Percentiles rank a stretch among this genome's conserved stretches.
Conservation (phyloP, 2,113 vertebrate genomes). For the Crocuta crocuta region DNA sequence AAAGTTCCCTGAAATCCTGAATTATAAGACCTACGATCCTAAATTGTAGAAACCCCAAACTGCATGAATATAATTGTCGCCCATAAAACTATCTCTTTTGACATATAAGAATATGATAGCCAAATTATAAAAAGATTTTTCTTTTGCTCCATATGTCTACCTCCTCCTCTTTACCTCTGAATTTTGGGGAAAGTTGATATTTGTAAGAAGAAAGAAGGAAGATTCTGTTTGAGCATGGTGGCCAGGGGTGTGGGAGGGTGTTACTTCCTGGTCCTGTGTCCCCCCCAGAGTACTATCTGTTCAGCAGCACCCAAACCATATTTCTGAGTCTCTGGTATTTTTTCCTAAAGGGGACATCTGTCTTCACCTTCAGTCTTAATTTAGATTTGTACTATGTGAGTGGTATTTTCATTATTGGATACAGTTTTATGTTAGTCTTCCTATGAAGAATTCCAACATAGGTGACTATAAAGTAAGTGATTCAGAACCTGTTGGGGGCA, state of each 20-base stretch:
- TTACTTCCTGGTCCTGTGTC: background rate
- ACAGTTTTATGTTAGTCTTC: background rate
- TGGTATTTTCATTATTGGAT: constrained; percentile 7
- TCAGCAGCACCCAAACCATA: background rate
- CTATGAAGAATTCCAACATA: background rate
- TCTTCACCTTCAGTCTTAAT: background rate
- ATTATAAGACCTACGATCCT: background rate
- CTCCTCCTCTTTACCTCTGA: background rate
- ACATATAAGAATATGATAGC: background rate
- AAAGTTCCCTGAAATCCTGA: background rate
- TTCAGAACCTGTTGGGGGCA: background rate
- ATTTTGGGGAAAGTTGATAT: background rate
- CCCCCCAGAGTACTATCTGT: background rate
- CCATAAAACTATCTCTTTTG: background rate
- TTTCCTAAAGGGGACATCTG: background rate
- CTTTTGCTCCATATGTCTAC: background rate
- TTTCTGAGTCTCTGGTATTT: background rate
- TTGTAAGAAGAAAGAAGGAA: background rate
- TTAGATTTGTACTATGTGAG: background rate
- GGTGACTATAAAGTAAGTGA: background rate
- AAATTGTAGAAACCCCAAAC: background rate
- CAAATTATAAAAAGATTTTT: background rate
- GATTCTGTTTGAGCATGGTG: too few species aligned
- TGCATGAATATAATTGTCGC: background rate
- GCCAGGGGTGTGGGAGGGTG: background rate